These are phyloP conservation scores for Philotrypesis tridentata DNA, from an alignment of 1,140 invertebrate species.

Conservation along the genomic window DNA sequence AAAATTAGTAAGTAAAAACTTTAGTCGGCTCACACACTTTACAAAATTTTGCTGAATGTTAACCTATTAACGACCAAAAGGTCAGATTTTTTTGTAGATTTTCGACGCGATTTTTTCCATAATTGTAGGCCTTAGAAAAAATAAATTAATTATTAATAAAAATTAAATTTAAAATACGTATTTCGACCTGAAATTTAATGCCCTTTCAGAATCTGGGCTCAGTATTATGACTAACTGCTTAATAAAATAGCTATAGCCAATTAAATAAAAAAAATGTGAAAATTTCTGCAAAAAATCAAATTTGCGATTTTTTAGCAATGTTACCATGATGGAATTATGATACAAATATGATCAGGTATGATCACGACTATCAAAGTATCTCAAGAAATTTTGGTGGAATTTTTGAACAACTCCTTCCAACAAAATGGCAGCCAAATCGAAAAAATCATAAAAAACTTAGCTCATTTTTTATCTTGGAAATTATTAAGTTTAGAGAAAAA, in stretches of 20 bases:
- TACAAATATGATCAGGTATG: constrained; percentile 26
- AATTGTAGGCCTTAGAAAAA: no score
- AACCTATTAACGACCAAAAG: no score
- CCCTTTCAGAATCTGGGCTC: constrained; percentile 10
- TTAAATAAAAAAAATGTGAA: constrained; percentile 19
- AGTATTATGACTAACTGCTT: not conserved
- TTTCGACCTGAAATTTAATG: no score
- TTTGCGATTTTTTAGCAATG: constrained; percentile 16
- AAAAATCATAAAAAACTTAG: not conserved
- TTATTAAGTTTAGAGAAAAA: no score
- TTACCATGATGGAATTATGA: constrained; percentile 1
- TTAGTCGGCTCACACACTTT: no score
- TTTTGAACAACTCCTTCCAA: not conserved
- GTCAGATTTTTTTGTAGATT: no score
- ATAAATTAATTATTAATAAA: no score
- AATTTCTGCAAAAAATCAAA: constrained; percentile 29
- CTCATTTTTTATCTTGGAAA: no score
- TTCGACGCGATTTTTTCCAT: no score
- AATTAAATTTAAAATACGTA: no score
- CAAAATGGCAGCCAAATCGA: constrained; percentile 2
- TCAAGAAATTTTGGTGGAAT: constrained; percentile 20
- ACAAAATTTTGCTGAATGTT: no score
- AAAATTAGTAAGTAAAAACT: no score
- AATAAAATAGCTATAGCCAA: constrained; percentile 15
- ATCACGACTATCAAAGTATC: constrained; percentile 28